These are phyloP conservation scores for Thera obeliscata DNA, from an alignment of 2,888 invertebrate species.

Conservation along the genomic window DNA sequence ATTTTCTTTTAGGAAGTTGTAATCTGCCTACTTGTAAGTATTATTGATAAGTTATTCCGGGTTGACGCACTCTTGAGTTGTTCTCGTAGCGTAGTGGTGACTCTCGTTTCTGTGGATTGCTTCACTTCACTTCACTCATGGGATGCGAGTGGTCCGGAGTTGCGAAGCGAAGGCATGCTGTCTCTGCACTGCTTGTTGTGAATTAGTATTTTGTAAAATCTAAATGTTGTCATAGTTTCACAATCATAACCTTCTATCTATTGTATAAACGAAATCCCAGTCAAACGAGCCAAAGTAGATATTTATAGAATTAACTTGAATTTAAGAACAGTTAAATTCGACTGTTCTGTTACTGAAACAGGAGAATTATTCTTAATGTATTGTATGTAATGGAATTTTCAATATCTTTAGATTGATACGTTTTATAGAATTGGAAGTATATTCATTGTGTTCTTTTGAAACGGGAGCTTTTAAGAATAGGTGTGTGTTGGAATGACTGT, in stretches of 20 bases:
- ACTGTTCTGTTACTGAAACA: constrained; percentile 34
- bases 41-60: constrained; percentile 80
- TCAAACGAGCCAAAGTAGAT: constrained; percentile 60
- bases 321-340: constrained; percentile 28
- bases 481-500: constrained; percentile 33
- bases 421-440: constrained; percentile 35
- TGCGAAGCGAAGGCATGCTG: constrained; percentile 63
- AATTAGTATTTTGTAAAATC: constrained; percentile 30
- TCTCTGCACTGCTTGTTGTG: constrained; percentile 45
- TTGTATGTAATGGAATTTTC: constrained; percentile 28
- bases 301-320: constrained; percentile 45
- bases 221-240: constrained; percentile 33
- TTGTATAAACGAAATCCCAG: constrained; percentile 50
- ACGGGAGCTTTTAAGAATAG: constrained; percentile 40
- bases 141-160: constrained; percentile 44
- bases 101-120: constrained; percentile 49
- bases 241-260: constrained; percentile 16
- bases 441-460: constrained; percentile 39
- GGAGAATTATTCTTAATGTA: constrained; percentile 26
- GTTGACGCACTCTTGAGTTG: constrained; percentile 71
- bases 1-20: constrained; percentile 62
- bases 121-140: constrained; percentile 37
- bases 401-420: constrained; percentile 31
- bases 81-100: constrained; percentile 51
- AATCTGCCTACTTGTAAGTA: constrained; percentile 74